Evolutionary conservation across 2,797 vertebrate genomes (phyloP), one percentile per base, ranked within the genome.

Genomic region (Esox lucius): DNA sequence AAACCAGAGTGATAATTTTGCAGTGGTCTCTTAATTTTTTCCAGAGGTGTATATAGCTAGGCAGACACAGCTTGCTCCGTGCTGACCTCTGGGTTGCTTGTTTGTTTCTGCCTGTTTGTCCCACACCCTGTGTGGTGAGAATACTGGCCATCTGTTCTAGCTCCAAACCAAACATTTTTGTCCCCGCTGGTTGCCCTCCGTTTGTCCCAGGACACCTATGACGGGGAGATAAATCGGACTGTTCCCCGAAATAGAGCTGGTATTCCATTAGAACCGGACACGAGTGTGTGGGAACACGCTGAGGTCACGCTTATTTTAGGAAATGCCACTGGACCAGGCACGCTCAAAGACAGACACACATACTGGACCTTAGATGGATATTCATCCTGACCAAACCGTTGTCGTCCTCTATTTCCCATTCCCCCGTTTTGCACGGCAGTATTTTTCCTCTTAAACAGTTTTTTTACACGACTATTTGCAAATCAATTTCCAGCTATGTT

Each of bases 51-150:
- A 77, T 48, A 76, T 24, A 51, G 31, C 53, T 24, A 24, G 72
- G 22, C 13, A 62, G 24, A 72, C 80, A 83, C 76, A 70, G 77
- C 72, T 73, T 67, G 51, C 76, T 65, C 70, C 8, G 28, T 70
- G 16, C 0, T 83, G 84, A 84, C 83, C 82, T 80, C 66, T 8
- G 65, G 51, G 87, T 73, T 78, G 78, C 75, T 80, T 76, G 79
- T 48, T 51, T 48, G 70, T 83, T 87, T 84, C 81, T 75, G 46
- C 28, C 17, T 28, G 61, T 24, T 48, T 16, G 19, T 68, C 31
- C 5, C 12, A 12, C 19, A 12, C 59, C n/a, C 22, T 26, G 59
- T 61, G 62, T 68, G 67, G 39, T 42, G 42, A 19, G 68, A 26
- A 22, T 68, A 42, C 33, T 28, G 35, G 33, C 33, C 19, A 33